Conservation (phyloP, 2,113 vertebrate species). For the Charina bottae region DNA sequence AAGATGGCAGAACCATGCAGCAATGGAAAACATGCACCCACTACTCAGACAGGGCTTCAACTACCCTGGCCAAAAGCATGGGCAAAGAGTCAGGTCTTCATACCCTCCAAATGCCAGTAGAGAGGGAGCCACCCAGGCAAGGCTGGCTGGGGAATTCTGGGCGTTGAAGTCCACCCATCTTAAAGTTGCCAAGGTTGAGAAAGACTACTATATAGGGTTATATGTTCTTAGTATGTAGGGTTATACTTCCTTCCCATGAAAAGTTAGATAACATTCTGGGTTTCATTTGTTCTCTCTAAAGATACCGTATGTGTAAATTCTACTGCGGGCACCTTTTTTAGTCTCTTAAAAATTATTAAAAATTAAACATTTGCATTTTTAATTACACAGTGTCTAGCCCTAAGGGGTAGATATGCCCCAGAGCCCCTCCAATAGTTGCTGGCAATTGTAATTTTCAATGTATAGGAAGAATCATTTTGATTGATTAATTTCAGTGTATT, state of each 20-base stretch:
- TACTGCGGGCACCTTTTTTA: neutral
- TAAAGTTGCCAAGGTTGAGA: too few relatives aligned
- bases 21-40: too few relatives aligned
- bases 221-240: neutral
- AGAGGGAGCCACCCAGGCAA: too few relatives aligned
- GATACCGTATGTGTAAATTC: neutral
- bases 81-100: too few relatives aligned
- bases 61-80: too few relatives aligned
- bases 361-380: neutral
- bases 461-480: neutral
- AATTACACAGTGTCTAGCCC: neutral
- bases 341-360: neutral
- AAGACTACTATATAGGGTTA: neutral
- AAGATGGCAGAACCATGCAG: too few relatives aligned
- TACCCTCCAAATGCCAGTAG: too few relatives aligned
- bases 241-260: neutral
- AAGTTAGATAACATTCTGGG: neutral
- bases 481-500: neutral
- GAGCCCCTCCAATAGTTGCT: neutral
- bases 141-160: too few relatives aligned
- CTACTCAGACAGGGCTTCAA: too few relatives aligned
- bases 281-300: neutral
- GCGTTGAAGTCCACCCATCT: too few relatives aligned
- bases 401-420: neutral
- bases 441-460: neutral